These are phyloP conservation scores for Cryptomyrus ogoouensis DNA, from an alignment of 2,113 vertebrate genomes.

Conservation along the genomic window DNA sequence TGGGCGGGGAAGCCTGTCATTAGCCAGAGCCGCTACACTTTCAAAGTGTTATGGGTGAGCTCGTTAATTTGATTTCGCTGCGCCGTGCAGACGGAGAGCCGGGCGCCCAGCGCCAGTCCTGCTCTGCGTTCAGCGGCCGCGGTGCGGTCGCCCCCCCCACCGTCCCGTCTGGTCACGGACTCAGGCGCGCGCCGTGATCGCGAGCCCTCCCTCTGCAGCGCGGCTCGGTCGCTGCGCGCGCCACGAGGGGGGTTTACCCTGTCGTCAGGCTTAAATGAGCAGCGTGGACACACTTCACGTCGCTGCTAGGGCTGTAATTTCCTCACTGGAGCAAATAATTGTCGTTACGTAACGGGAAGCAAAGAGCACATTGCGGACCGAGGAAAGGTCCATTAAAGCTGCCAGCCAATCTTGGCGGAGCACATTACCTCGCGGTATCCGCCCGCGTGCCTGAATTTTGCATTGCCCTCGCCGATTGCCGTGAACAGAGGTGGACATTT, in stretches of 20 bases:
- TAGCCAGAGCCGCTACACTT: constrained; percentile 5
- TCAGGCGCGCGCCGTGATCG: neutral
- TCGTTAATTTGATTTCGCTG: constrained; percentile 15
- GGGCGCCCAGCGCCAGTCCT: neutral
- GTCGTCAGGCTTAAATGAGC: neutral
- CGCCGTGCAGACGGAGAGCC: neutral
- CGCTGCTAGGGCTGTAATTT: neutral
- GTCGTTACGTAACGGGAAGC: neutral
- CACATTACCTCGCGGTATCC: neutral
- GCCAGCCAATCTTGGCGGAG: neutral
- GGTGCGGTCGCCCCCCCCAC: neutral
- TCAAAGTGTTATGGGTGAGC: neutral
- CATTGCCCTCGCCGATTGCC: neutral
- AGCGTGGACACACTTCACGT: neutral
- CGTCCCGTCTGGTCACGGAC: neutral
- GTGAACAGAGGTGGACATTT: too few species aligned
- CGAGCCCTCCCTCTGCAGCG: neutral
- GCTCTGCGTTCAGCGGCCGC: neutral
- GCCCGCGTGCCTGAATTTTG: too few species aligned
- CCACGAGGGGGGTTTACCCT: neutral
- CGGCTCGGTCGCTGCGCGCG: neutral
- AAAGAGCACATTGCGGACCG: neutral
- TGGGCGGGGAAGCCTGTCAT: constrained; percentile 7
- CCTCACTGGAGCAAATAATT: neutral
- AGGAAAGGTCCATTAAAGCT: neutral